Evolutionary conservation across 1,140 invertebrate genomes (phyloP).

Genomic region (Papilio aristodemus): DNA sequence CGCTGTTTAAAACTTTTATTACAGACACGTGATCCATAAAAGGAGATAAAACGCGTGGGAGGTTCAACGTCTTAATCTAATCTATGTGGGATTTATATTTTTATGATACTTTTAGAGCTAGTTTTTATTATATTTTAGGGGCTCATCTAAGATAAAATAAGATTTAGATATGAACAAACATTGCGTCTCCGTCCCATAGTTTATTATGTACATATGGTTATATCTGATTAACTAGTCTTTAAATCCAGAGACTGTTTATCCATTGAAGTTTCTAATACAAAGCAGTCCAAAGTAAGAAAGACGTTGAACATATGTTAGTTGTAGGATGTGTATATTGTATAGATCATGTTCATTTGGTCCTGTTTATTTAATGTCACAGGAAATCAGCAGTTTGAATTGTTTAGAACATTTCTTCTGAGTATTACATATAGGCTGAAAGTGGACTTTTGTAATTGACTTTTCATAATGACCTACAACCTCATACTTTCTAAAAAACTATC

Average conservation of each 20-base stretch:
- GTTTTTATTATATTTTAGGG: conserved; percentile 14
- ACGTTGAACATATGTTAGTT: no score
- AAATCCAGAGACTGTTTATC: no score
- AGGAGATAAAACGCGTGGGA: not conserved
- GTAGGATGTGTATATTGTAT: no score
- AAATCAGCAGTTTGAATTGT: no score
- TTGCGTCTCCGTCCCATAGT: not conserved
- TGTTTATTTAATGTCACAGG: no score
- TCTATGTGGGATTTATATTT: conserved; percentile 22
- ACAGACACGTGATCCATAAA: conserved; percentile 17
- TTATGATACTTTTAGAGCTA: conserved; percentile 4
- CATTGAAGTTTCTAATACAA: no score
- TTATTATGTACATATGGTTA: not conserved
- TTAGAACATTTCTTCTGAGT: no score
- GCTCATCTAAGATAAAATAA: not conserved
- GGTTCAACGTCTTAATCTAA: conserved; percentile 9
- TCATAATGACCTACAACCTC: not conserved
- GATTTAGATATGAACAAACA: not conserved
- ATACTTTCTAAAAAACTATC: no score
- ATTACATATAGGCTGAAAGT: no score
- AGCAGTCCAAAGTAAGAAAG: no score
- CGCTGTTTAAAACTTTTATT: conserved; percentile 2
- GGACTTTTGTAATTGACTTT: not conserved
- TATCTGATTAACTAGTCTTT: no score
- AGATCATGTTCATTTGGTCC: no score